A percentile compares a stretch with the other conserved stretches of the same genome.
These are phyloP conservation scores for Tipula confusa DNA, from an alignment of 2,888 invertebrate species.

Conservation along the genomic window DNA sequence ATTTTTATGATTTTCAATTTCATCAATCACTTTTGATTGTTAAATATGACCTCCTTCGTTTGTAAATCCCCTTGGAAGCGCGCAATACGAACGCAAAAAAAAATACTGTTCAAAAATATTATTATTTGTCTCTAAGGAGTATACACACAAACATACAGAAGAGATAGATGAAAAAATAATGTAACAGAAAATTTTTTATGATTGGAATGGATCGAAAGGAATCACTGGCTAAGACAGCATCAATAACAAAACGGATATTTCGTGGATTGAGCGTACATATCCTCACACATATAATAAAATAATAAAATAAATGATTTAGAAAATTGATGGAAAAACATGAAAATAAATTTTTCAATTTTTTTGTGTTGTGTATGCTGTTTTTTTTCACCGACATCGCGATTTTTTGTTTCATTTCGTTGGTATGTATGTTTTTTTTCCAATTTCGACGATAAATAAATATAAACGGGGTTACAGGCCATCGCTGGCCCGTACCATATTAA, in stretches of 20 bases:
- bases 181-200: neutral
- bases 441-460: no score
- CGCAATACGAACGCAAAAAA: neutral
- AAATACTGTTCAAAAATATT: neutral
- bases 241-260: neutral
- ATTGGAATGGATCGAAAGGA: neutral
- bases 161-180: neutral
- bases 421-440: no score
- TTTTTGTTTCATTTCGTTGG: neutral
- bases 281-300: neutral
- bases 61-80: neutral
- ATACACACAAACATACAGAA: neutral
- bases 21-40: conserved; percentile 25
- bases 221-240: neutral
- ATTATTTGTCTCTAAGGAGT: conserved; percentile 12
- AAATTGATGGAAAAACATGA: conserved; percentile 16
- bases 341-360: neutral
- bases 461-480: no score
- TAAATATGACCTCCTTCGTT: conserved; percentile 1
- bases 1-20: conserved; percentile 25
- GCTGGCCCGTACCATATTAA: no score
- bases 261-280: neutral
- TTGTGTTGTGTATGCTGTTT: neutral
- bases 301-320: conserved; percentile 25
- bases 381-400: neutral